A percentile compares a stretch with the other conserved stretches of the same genome.
phyloP scores from a whole-genome alignment of 1,140 invertebrate species.

The Kradibia gibbosae region DNA sequence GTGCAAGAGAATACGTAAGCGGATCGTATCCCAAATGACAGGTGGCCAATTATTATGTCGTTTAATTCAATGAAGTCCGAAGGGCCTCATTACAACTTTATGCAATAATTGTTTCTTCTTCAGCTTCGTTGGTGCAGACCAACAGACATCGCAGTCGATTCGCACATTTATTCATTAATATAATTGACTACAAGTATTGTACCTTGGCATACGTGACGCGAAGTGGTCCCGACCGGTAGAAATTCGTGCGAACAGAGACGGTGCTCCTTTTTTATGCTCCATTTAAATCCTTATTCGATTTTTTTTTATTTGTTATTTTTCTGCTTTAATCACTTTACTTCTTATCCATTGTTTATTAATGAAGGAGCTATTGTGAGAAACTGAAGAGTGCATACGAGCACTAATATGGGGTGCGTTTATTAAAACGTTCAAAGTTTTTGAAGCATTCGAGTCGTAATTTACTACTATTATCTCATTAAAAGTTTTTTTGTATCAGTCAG shows the following conservation, averaged over 20 bases:
- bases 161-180: constrained; percentile 55
- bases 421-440: constrained; percentile 42
- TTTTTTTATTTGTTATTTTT: constrained; percentile 18
- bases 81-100: too few species aligned
- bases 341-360: constrained; percentile 12
- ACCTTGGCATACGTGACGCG: constrained; percentile 64
- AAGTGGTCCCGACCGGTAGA: constrained; percentile 66
- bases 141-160: constrained; percentile 12
- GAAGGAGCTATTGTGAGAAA: constrained; percentile 26
- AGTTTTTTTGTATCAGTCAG: too few species aligned
- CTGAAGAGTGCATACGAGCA: constrained; percentile 44
- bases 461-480: too few species aligned
- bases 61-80: background rate
- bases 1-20: background rate
- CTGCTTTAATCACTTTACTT: constrained; percentile 19
- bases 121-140: background rate
- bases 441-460: background rate
- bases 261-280: constrained; percentile 39
- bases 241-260: constrained; percentile 57
- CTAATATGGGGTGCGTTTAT: constrained; percentile 37
- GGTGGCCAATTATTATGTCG: too few species aligned
- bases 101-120: background rate
- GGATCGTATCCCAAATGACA: too few species aligned
- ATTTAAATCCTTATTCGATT: too few species aligned
- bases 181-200: constrained; percentile 69